phyloP scores from a whole-genome alignment of 1,140 invertebrate species.

The Plutomurus gul region DNA sequence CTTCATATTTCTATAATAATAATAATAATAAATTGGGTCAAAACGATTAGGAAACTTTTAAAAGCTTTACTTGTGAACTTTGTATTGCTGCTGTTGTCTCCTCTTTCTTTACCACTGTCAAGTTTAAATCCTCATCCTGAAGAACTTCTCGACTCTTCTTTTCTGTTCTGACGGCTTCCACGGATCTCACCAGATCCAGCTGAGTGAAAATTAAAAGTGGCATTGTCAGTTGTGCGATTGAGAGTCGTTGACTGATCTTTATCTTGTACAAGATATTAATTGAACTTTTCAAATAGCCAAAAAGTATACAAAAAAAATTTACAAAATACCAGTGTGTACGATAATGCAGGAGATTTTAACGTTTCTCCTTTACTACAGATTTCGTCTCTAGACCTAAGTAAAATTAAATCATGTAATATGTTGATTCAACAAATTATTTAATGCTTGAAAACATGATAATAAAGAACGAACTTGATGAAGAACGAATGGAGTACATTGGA shows the following conservation, averaged over 20 bases:
- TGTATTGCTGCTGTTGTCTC: conserved; percentile 46
- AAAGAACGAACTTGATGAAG: conserved; percentile 73
- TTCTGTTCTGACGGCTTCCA: conserved; percentile 75
- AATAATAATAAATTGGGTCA: background rate
- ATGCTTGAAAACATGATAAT: no score
- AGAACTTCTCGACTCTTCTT: conserved; percentile 74
- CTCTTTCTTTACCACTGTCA: conserved; percentile 56
- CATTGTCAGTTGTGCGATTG: no score
- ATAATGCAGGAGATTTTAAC: conserved; percentile 85
- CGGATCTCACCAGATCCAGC: conserved; percentile 70
- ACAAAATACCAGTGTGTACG: no score
- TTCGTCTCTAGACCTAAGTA: conserved; percentile 61
- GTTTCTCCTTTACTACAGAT: conserved; percentile 77
- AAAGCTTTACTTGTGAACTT: conserved; percentile 43
- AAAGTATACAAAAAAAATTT: no score
- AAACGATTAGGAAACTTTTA: background rate
- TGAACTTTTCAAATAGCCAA: no score
- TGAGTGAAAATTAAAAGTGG: conserved; percentile 76
- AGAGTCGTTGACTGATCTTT: no score
- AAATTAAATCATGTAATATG: no score
- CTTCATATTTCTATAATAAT: no score
- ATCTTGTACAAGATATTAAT: no score
- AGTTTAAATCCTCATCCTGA: conserved; percentile 71
- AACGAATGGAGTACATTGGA: conserved; percentile 90
- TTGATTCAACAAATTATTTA: no score